These are phyloP conservation scores for Acropora tenuis DNA, from an alignment of 64 coral and sea anemone genomes.

Conservation along the genomic window DNA sequence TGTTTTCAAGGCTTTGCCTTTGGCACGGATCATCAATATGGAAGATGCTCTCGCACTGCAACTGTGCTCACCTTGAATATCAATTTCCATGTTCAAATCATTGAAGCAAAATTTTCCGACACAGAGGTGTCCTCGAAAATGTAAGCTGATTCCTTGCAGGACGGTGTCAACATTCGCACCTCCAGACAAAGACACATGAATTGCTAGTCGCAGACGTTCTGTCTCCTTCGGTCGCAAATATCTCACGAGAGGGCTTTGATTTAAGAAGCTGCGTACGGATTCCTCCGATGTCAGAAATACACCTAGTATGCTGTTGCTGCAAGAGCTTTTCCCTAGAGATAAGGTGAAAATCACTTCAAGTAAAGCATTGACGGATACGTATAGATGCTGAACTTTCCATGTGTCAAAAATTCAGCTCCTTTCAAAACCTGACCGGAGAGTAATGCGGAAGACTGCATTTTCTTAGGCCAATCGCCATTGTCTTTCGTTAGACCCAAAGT, in stretches of 20 bases:
- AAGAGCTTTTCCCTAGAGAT: neutral
- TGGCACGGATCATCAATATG: neutral
- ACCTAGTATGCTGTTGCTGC: neutral
- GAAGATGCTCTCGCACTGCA: neutral
- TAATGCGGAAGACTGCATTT: no score
- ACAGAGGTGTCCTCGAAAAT: neutral
- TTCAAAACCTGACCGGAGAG: no score
- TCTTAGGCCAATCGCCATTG: no score
- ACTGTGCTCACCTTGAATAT: neutral
- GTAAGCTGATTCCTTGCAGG: neutral
- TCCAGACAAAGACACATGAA: neutral
- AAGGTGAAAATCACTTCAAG: neutral
- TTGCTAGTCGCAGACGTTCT: conserved; percentile 1
- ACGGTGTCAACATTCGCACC: neutral
- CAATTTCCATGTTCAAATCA: neutral
- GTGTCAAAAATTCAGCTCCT: no score
- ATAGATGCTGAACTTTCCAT: no score
- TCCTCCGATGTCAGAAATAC: neutral
- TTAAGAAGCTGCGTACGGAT: neutral
- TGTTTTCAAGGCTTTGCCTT: neutral
- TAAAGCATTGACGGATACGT: no score
- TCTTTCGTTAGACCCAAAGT: no score
- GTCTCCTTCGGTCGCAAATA: neutral
- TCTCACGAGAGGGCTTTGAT: conserved; percentile 4
- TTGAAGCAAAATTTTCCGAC: neutral